Evolutionary conservation across 2,113 vertebrate species (phyloP), one percentile per base, ranked within the genome.

Genomic region (Xyrauchen texanus): DNA sequence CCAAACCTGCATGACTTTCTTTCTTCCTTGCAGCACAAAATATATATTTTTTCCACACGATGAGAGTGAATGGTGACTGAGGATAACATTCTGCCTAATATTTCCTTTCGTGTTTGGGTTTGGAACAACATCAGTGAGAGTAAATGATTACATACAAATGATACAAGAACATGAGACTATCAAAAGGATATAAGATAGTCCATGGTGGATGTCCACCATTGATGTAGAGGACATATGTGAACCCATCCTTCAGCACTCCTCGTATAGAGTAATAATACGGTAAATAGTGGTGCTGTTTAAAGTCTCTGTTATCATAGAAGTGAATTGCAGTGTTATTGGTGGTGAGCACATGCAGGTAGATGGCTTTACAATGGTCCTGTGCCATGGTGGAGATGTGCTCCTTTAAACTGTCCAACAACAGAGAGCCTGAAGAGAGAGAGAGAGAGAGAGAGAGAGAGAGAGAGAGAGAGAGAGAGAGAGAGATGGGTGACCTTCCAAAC

Each of bases 251-350:
- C 88, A 99, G 95, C 80, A 98, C 96, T 4, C 98, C 98, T 45
- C 97, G 92, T 88, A 99, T 99, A 88, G 98, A 98, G 83, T 99
- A 99, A 84, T 99, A 99, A 87, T 98, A 99, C 85, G 98, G 98
- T 74, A 99, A 93, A 86, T 99, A 98, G 90, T 99, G 98, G 89
- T 99, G 97, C 93, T 98, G 98, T 83, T 93, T 93, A 92, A 99
- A 99, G 94, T 97, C 96, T 91, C 98, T 95, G 93, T 97, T 98
- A 89, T 99, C 95, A 0, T 99, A 99, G 91, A 99, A 99, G 90
- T 92, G 94, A 90, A 99, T 99, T 88, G 98, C 98, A 66, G 95
- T 96, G 90, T 89, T 96, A 92, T 99, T 99, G 80, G 96, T 98
- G 89, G 97, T 99, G 86, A 99, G 95, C 68, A 99, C 98, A 0